These are phyloP conservation scores for Carpatolechia fugitivella DNA, from an alignment of 2,888 invertebrate genomes.

Conservation along the genomic window DNA sequence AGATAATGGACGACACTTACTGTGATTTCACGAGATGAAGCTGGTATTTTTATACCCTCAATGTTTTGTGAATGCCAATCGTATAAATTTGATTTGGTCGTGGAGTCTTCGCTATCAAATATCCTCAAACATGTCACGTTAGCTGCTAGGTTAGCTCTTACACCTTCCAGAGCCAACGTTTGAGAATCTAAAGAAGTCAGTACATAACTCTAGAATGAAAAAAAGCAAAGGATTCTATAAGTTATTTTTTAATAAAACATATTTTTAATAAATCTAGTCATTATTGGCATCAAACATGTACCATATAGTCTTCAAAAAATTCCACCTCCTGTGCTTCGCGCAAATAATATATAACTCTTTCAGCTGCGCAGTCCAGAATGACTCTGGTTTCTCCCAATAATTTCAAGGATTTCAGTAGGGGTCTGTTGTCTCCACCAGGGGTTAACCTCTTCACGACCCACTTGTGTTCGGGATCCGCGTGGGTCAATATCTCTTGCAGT, in stretches of 20 bases:
- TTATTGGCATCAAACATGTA: no score
- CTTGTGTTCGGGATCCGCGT: constrained; percentile 82
- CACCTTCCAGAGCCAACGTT: constrained; percentile 81
- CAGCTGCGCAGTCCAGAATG: constrained; percentile 86
- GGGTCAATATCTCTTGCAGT: constrained; percentile 89
- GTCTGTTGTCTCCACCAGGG: constrained; percentile 77
- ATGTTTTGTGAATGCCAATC: constrained; percentile 66
- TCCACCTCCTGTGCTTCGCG: constrained; percentile 90
- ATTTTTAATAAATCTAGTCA: no score
- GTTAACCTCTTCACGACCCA: constrained; percentile 84
- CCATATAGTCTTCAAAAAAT: constrained; percentile 90
- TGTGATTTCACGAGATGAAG: constrained; percentile 55
- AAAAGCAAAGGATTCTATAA: no score
- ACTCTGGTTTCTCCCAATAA: constrained; percentile 84
- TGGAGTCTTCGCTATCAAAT: constrained; percentile 79
- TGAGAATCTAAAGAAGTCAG: constrained; percentile 81
- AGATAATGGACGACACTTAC: constrained; percentile 32
- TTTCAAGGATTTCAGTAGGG: constrained; percentile 87
- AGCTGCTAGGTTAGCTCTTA: constrained; percentile 81
- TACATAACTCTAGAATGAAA: constrained; percentile 63
- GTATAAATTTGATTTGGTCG: constrained; percentile 68
- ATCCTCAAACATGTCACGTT: constrained; percentile 85
- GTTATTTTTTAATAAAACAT: no score
- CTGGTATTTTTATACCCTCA: constrained; percentile 50
- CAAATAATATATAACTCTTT: constrained; percentile 82